A percentile compares a stretch with the other conserved stretches of the same genome.
Conservation (phyloP, 2,113 vertebrate genomes). For the Protobothrops mucrosquamatus region DNA sequence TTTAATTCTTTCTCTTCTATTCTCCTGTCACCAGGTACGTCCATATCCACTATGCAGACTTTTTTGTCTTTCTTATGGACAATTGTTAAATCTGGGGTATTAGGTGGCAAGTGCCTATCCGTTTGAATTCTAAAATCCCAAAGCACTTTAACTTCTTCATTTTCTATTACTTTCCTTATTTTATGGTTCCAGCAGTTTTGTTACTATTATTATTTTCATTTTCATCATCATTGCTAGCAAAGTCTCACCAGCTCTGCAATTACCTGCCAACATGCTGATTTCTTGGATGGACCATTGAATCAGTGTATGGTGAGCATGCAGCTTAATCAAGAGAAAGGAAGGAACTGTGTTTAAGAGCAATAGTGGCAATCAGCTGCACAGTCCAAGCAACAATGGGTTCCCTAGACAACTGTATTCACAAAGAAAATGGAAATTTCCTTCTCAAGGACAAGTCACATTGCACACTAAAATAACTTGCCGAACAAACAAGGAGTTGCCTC, state of each 20-base stretch:
- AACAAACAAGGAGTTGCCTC: not conserved
- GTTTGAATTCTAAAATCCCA: not conserved
- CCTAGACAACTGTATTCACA: constrained; percentile 22
- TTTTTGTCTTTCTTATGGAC: not conserved
- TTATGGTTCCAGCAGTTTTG: not conserved
- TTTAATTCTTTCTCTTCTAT: not conserved
- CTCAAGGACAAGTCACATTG: constrained; percentile 11
- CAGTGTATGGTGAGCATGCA: not conserved
- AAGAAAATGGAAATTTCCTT: constrained; percentile 8
- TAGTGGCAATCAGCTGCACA: not conserved
- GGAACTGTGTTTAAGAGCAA: not conserved
- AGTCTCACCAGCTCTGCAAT: not conserved
- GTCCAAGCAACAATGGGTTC: constrained; percentile 12
- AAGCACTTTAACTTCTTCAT: not conserved
- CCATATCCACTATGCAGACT: not conserved
- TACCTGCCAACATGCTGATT: constrained; percentile 57
- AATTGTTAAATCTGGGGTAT: not conserved
- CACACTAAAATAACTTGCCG: not conserved
- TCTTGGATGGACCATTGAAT: constrained; percentile 47
- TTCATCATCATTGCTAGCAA: not conserved
- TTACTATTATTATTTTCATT: not conserved
- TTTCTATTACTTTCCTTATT: not conserved
- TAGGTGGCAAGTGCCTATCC: not conserved
- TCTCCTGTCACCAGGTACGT: not conserved
- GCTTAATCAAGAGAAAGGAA: not conserved